Percentiles rank a stretch among this genome's conserved stretches.
Evolutionary conservation across 2,797 vertebrate genomes (phyloP).

Genomic region (Pseudomugil gertrudae): DNA sequence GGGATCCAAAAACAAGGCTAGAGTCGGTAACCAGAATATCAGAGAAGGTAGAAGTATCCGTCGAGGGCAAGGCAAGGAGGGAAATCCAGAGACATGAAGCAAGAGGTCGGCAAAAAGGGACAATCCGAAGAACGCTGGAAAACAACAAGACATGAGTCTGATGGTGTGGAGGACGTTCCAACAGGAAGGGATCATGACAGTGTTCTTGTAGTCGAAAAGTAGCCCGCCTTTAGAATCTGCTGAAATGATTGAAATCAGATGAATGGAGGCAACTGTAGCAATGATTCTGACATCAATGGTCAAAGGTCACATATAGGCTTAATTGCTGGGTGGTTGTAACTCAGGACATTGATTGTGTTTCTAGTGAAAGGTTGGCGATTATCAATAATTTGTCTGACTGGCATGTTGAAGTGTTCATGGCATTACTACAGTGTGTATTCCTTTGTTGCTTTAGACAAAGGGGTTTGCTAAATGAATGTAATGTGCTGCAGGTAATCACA

Average conservation of each 20-base stretch:
- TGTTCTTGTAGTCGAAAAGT: too few relatives aligned
- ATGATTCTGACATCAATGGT: neutral
- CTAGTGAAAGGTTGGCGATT: neutral
- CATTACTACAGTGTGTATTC: neutral
- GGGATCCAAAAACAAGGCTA: too few relatives aligned
- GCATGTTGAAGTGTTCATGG: neutral
- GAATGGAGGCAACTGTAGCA: neutral
- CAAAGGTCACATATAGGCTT: neutral
- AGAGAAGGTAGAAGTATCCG: too few relatives aligned
- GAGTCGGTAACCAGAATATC: too few relatives aligned
- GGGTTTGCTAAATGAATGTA: neutral
- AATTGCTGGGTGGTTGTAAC: neutral
- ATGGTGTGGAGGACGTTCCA: too few relatives aligned
- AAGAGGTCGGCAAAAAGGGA: too few relatives aligned
- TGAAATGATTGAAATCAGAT: neutral
- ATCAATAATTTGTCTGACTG: neutral
- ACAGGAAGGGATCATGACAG: too few relatives aligned
- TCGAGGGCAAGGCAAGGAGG: too few relatives aligned
- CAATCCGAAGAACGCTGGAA: too few relatives aligned
- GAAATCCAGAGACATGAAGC: too few relatives aligned
- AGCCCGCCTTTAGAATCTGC: neutral
- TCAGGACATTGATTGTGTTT: conserved; percentile 4
- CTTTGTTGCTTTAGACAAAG: neutral
- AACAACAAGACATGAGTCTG: too few relatives aligned
- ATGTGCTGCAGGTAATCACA: neutral